phyloP scores from a whole-genome alignment of 2,113 vertebrate genomes.

The Pantherophis guttatus region DNA sequence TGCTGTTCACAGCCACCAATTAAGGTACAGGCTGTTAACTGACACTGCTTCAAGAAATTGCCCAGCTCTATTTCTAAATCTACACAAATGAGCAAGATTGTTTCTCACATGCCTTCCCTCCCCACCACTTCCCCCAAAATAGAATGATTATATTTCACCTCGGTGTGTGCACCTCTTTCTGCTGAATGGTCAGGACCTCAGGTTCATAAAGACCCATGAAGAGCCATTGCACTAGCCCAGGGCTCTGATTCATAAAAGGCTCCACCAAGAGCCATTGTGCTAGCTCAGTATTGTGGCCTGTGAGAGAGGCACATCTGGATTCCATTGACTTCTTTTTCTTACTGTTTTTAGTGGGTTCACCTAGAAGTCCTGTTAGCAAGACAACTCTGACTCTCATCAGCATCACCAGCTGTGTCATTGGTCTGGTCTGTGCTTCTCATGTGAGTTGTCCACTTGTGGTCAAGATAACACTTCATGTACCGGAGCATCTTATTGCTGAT shows the following conservation, averaged over 20 bases:
- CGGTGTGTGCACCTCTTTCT: neutral
- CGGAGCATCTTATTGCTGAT: slow-evolving; percentile 95
- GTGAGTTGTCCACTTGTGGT: slow-evolving; percentile 89
- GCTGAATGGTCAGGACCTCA: neutral
- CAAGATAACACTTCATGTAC: slow-evolving; percentile 92
- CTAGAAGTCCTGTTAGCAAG: slow-evolving; percentile 94
- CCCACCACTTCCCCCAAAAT: neutral
- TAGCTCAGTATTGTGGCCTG: neutral
- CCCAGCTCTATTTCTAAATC: neutral
- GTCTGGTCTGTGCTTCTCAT: slow-evolving; percentile 91
- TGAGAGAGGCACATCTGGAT: slow-evolving; percentile 19
- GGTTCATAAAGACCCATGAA: neutral
- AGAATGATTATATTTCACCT: neutral
- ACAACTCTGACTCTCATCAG: slow-evolving; percentile 97
- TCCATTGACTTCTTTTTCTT: neutral
- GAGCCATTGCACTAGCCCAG: neutral
- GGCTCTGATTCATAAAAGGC: neutral
- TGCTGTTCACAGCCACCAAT: neutral
- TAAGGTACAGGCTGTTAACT: neutral
- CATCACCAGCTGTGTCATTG: slow-evolving; percentile 88
- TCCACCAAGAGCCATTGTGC: neutral
- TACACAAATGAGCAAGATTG: neutral
- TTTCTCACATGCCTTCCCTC: neutral
- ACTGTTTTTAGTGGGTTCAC: slow-evolving; percentile 80
- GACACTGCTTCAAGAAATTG: neutral